Conservation (phyloP, 2,888 invertebrate species). For the Xanthorhoe designata region DNA sequence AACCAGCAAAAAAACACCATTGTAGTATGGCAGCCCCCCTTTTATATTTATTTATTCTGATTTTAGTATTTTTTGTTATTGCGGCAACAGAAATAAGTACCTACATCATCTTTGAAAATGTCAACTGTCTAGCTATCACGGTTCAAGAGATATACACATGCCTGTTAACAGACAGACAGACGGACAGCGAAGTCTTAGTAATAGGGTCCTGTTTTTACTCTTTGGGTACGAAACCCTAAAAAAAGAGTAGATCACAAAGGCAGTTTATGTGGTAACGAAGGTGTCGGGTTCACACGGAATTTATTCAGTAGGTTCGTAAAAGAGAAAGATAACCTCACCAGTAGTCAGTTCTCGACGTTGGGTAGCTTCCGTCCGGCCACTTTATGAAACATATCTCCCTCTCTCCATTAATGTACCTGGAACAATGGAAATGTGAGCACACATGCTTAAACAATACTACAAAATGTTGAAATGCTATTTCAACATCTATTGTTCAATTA, state of each 20-base stretch:
- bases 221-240: too few relatives aligned
- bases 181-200: too few relatives aligned
- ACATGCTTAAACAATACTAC: slow-evolving; percentile 1
- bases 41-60: too few relatives aligned
- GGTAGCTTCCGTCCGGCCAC: slow-evolving; percentile 87
- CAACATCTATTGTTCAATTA: slow-evolving; percentile 14
- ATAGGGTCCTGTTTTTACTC: too few relatives aligned
- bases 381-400: slow-evolving; percentile 86
- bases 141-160: too few relatives aligned
- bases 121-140: too few relatives aligned
- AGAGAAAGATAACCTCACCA: slow-evolving; percentile 73
- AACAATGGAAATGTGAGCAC: slow-evolving; percentile 44
- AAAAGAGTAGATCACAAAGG: neutral
- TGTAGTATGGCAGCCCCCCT: too few relatives aligned
- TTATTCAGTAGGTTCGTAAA: slow-evolving; percentile 5
- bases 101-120: too few relatives aligned
- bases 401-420: slow-evolving; percentile 78
- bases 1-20: too few relatives aligned
- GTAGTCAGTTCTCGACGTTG: slow-evolving; percentile 86
- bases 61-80: too few relatives aligned
- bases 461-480: slow-evolving; percentile 10
- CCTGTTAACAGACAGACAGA: too few relatives aligned
- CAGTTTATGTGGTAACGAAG: neutral
- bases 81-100: too few relatives aligned
- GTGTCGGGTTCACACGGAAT: neutral